Conservation (phyloP, 2,113 vertebrate species). For the Vulpes ferrilata region DNA sequence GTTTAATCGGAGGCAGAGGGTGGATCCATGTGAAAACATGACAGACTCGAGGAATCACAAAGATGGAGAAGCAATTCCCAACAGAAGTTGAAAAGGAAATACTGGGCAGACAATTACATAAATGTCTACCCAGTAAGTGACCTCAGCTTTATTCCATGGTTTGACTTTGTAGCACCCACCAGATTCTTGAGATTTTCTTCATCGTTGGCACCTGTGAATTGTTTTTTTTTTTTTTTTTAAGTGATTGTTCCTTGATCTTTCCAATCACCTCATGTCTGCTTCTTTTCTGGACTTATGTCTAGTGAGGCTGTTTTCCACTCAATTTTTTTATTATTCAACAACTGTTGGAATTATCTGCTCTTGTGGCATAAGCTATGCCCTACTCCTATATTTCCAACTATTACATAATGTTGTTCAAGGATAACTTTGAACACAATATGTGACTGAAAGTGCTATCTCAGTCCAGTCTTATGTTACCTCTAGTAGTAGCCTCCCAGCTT, state of each 20-base stretch:
- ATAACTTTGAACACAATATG: slow-evolving; percentile 5
- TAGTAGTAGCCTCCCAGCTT: neutral
- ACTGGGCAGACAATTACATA: neutral
- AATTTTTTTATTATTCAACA: neutral
- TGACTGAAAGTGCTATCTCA: neutral
- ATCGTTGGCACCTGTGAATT: neutral
- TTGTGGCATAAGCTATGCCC: neutral
- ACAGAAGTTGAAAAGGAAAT: neutral
- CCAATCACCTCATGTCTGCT: neutral
- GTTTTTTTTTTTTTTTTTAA: neutral
- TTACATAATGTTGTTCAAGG: neutral
- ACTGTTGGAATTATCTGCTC: neutral
- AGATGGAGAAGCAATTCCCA: neutral
- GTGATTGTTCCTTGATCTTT: slow-evolving; percentile 2
- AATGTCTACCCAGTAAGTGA: neutral
- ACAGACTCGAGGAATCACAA: neutral
- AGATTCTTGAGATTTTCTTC: neutral
- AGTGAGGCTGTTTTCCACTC: neutral
- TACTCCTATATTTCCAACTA: neutral
- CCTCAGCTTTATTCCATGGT: neutral
- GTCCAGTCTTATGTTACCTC: neutral
- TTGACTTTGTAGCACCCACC: neutral
- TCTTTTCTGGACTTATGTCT: neutral
- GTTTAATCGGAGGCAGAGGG: neutral
- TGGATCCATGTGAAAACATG: neutral